Evolutionary conservation across 2,797 vertebrate genomes (phyloP).

Genomic region (Bucorvus abyssinicus): DNA sequence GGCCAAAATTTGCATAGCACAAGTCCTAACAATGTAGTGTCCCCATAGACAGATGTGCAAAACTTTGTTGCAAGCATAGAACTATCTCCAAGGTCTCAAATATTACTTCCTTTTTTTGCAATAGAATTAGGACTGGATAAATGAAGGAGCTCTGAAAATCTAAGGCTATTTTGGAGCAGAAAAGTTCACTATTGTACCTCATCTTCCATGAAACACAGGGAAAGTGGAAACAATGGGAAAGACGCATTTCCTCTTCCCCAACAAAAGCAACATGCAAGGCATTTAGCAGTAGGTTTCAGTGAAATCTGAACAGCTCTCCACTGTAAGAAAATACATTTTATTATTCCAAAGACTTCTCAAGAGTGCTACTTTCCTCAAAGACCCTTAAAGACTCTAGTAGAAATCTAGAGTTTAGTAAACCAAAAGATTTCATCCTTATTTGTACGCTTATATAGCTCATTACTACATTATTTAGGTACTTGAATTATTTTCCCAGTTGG

Average conservation of each 20-base stretch:
- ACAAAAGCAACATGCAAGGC: not conserved
- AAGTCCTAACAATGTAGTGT: accelerated
- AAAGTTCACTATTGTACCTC: not conserved
- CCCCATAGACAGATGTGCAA: not conserved
- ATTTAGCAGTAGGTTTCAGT: not conserved
- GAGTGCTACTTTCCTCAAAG: not conserved
- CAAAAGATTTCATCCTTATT: not conserved
- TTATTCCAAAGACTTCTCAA: not conserved
- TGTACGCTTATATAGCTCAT: not conserved
- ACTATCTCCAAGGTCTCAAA: not conserved
- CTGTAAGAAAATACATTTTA: not conserved
- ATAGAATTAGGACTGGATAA: not conserved
- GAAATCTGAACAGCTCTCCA: not conserved
- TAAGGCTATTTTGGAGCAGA: not conserved
- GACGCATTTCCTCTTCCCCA: not conserved
- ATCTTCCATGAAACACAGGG: not conserved
- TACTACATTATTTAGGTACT: not conserved
- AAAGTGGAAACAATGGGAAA: not conserved
- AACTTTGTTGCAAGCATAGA: not conserved
- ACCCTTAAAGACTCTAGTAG: not conserved
- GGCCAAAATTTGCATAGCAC: not conserved
- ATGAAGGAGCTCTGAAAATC: not conserved
- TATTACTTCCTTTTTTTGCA: not conserved
- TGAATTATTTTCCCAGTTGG: not conserved
- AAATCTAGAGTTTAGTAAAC: not conserved